Conservation (phyloP, 2,797 vertebrate species). For the Notolabrus celidotus region DNA sequence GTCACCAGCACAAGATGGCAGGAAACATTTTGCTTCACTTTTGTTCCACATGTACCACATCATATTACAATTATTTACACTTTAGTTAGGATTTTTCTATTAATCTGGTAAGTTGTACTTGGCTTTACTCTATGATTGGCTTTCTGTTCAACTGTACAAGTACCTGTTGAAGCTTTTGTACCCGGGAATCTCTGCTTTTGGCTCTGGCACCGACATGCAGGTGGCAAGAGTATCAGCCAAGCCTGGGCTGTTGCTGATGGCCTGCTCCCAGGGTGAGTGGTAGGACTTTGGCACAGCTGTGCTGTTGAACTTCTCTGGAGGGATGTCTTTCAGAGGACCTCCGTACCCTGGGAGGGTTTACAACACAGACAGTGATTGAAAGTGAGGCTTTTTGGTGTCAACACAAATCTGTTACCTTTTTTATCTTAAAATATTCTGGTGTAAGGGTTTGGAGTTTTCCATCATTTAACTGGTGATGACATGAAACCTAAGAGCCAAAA, state of each 20-base stretch:
- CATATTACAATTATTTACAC: too few species aligned
- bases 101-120: too few species aligned
- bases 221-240: slow-evolving; percentile 86
- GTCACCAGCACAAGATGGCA: too few species aligned
- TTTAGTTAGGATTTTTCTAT: too few species aligned
- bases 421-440: not conserved
- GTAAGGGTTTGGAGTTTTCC: not conserved
- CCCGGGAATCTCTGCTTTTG: slow-evolving; percentile 85
- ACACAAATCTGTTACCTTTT: not conserved
- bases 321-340: slow-evolving; percentile 93
- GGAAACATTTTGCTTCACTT: too few species aligned
- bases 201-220: slow-evolving; percentile 85
- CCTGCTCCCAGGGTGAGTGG: slow-evolving; percentile 96
- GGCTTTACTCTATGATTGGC: too few species aligned
- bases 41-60: too few species aligned
- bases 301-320: slow-evolving; percentile 94
- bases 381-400: not conserved
- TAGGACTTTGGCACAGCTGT: slow-evolving; percentile 95
- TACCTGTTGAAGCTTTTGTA: slow-evolving; percentile 99
- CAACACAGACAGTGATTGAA: slow-evolving; percentile 21
- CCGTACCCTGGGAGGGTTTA: slow-evolving; percentile 86
- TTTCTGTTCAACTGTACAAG: too few species aligned
- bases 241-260: slow-evolving; percentile 88
- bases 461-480: not conserved
- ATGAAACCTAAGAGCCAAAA: slow-evolving; percentile 2